These are phyloP conservation scores for Amblyjoppa proteus DNA, from an alignment of 2,888 invertebrate species.

Conservation along the genomic window DNA sequence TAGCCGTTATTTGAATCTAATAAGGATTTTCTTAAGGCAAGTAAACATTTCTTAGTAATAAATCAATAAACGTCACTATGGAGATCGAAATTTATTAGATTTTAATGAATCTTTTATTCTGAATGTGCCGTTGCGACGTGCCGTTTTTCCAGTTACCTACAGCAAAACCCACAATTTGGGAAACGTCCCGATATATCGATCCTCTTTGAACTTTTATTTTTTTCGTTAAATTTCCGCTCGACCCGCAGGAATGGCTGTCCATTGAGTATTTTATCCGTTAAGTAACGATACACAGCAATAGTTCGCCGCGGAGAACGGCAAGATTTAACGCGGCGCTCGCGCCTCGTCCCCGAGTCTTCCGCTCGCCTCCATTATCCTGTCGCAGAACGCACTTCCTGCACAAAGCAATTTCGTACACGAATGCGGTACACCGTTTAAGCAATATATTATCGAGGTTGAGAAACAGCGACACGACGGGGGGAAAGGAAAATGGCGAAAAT, in stretches of 20 bases:
- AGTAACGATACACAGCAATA: not conserved
- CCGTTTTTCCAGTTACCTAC: no score
- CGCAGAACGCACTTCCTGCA: slow-evolving; percentile 26
- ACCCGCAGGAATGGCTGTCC: not conserved
- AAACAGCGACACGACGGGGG: slow-evolving; percentile 27
- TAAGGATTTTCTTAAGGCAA: no score
- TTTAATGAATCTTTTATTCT: no score
- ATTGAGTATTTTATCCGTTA: not conserved
- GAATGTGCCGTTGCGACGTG: no score
- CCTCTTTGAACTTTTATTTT: not conserved
- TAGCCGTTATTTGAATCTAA: no score
- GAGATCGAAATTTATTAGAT: no score
- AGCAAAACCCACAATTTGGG: no score
- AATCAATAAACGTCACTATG: no score
- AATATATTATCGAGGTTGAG: slow-evolving; percentile 52
- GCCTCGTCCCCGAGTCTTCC: not conserved
- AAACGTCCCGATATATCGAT: not conserved
- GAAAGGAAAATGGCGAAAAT: slow-evolving; percentile 37
- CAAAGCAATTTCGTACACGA: slow-evolving; percentile 37
- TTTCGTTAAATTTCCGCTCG: not conserved
- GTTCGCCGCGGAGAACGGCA: not conserved
- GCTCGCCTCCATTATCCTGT: slow-evolving; percentile 22
- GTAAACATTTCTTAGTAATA: no score
- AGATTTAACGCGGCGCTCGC: not conserved
- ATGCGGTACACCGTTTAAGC: slow-evolving; percentile 27